Evolutionary conservation across 2,888 invertebrate genomes (phyloP), one percentile per base, ranked within the genome.

Genomic region (Aromia moschata): DNA sequence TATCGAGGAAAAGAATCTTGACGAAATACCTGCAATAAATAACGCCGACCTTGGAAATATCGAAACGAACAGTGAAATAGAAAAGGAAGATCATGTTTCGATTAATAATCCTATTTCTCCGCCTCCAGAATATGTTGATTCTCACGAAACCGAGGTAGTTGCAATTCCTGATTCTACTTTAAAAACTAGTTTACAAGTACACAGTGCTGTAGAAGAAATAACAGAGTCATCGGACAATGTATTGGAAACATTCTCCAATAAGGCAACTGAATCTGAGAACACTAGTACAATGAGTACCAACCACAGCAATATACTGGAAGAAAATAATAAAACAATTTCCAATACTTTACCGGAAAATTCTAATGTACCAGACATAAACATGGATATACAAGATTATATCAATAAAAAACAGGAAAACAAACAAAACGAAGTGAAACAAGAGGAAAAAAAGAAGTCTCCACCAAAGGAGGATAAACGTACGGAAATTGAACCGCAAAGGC

Each of bases 401-500:
- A 59, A 38, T 38, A 56, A 44, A 57, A 60, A 18, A 51, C 56
- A 20, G 17, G 55, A 16, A 49, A 44, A n/a, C 43, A 18, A 15
- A 12, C 44, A 30, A 18, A 33, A 46, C 9, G 52, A 49, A 55
- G n/a, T 43, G 55, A 36, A 62, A 58, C 57, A 36, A 47, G 30
- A 43, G 10, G 10, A 31, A n/a, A 51, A 31, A 11, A 16, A 51
- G 41, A 51, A 57, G 10, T 20, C 7, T 9, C 5, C 4, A 30
- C 12, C 31, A 31, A 33, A 33, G 2, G 33, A 33, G n/a, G n/a
- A 33, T 36, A 12, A 51, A 51, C 17, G 14, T 38, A 40, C 51
- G 20, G n/a, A 56, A 14, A 58, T 63, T 5, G 65, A 70, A 51
- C 70, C 72, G n/a, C 67, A 67, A 53, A 72, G 71, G 54, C 77